Conservation (phyloP, 1,140 invertebrate species). For the Lutraria rhynchaena region DNA sequence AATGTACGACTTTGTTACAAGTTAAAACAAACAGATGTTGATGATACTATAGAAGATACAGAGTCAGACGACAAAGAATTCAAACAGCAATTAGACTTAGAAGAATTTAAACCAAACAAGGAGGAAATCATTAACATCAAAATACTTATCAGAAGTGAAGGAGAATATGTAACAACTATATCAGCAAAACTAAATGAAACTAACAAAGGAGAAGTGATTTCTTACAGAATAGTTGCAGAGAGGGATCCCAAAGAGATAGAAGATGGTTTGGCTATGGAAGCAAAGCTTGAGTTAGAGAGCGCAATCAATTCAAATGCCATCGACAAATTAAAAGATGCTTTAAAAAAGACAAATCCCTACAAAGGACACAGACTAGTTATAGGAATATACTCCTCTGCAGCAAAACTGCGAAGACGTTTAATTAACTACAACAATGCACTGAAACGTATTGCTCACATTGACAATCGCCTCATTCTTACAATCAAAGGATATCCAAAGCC, state of each 20-base stretch:
- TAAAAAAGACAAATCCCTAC: background rate
- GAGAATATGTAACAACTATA: background rate
- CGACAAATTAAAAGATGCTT: background rate
- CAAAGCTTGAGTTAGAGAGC: background rate
- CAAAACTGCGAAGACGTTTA: background rate
- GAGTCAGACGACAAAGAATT: background rate
- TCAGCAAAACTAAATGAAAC: constrained; percentile 1
- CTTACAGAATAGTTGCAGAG: constrained; percentile 1
- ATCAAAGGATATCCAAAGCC: constrained; percentile 9
- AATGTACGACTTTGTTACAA: constrained; percentile 8
- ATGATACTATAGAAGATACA: background rate
- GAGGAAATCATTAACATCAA: background rate
- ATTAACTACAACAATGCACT: background rate
- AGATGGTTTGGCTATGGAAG: background rate
- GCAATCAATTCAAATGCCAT: background rate
- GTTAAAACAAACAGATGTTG: background rate
- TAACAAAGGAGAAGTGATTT: constrained; percentile 8
- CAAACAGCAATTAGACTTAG: too few species aligned
- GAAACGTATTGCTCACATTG: constrained; percentile 20
- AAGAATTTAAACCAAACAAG: background rate
- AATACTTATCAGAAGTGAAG: background rate
- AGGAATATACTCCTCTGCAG: background rate
- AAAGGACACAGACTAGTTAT: background rate
- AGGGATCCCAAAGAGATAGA: background rate
- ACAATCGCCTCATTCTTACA: background rate